Evolutionary conservation across 2,113 vertebrate species (phyloP), one percentile per base, ranked within the genome.

Genomic region (Strigops habroptila): DNA sequence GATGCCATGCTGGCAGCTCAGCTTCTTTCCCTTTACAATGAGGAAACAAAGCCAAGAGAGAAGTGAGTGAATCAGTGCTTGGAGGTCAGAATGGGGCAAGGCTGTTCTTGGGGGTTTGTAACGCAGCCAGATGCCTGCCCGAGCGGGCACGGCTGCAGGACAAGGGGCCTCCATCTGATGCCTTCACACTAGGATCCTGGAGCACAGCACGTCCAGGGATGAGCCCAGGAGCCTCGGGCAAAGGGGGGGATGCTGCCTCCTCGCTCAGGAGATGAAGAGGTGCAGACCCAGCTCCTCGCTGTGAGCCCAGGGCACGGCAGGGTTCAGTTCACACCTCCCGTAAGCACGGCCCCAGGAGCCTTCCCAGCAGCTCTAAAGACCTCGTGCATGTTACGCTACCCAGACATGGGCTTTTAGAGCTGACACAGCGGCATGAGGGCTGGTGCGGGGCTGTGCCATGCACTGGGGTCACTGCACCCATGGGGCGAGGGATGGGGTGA

Each of bases 1-100:
- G 81, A 88, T 86, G 90, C 90, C 11, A 22, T 31, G 75, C 86
- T 86, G 88, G 55, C 79, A 95, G 63, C 67, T 93, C 80, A 18
- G 51, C 79, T 69, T 21, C 90, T 68, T 91, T 84, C 69, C 52
- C 64, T 48, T 84, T 30, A 43, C 69, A 62, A 74, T 6, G 35
- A 49, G 52, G 77, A 90, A 88, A 78, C 3, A 16, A 80, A 90
- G 88, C 93, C 95, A 88, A 76, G 90, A 62, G 68, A 59, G 51
- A 86, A 86, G 90, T 22, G 73, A 35, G 55, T 70, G 82, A 77
- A 62, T 83, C 60, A 68, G 65, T 62, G 43, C 88, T 44, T 22
- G 76, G 64, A 70, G 86, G 55, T 68, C 69, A 46, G 83, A 68
- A 78, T 6, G 5, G 43, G 73, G 30, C 69, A 75, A 62, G 71